Evolutionary conservation across 1,140 invertebrate species (phyloP), one percentile per base, ranked within the genome.

Genomic region (Brachystomella parvula): DNA sequence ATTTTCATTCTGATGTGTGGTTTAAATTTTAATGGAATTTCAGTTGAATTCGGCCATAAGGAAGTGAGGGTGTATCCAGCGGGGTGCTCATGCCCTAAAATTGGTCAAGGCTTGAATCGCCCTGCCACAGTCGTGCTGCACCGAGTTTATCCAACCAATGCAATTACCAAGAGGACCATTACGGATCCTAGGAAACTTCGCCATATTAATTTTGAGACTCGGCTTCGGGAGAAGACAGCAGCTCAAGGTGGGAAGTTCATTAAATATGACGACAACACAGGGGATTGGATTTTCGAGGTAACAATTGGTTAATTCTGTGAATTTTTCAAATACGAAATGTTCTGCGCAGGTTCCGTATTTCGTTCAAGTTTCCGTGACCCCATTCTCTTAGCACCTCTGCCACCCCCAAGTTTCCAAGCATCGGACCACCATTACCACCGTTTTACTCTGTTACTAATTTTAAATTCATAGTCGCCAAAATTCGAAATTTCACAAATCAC

Each of bases 121-220:
- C 49, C 49, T 6, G 49, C 49, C 21, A 53, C 49, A 6, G 49
- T 53, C 12, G 24, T 53, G 6, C 49, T 53, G 26, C 29, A 28
- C 19, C 17, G 26, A 15, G 58, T 32, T 31, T 60, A 31, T n/a
- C 58, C 58, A 15, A 60, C 32, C 19, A 32, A 60, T 60, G 28
- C 28, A 39, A 35, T 61, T 47, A 24, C 6, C 2, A 61, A 61
- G 30, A 12, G 33, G n/a, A 47, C 49, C 6, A 24, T 53, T 6
- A 63, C 2, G 39, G 61, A 63, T 29, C 17, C 28, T 12, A 26
- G 3, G 9, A 32, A 59, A 30, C 24, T 59, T 12, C 57, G 39
- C 29, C 63, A 57, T 31, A 35, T 64, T 47, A 56, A 53, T 64
- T 64, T 53, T 53, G 24, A 31, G 33, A 26, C 32, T 26, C 32